A percentile compares a stretch with the other conserved stretches of the same genome.
Evolutionary conservation across 2,113 vertebrate genomes (phyloP).

Genomic region (Tinamus guttatus): DNA sequence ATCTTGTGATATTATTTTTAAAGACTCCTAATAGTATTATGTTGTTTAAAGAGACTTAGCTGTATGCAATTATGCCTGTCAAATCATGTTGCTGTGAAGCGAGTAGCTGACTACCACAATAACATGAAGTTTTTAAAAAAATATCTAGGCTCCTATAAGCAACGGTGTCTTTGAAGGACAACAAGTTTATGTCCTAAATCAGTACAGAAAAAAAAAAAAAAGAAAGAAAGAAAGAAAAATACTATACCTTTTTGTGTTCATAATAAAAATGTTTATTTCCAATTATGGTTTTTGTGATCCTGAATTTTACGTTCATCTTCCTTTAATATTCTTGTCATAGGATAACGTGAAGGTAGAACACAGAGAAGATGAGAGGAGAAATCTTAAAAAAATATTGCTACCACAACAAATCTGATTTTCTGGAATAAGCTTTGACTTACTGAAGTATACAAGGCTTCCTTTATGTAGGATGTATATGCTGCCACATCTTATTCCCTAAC

Average conservation of each 20-base stretch:
- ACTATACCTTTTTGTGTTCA: background rate
- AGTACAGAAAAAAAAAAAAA: background rate
- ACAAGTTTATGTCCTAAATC: background rate
- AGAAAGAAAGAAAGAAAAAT: background rate
- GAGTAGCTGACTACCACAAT: background rate
- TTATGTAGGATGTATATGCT: background rate
- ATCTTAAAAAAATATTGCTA: background rate
- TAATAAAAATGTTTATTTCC: background rate
- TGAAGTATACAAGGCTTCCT: background rate
- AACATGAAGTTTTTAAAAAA: background rate
- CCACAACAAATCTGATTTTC: background rate
- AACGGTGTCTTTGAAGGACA: background rate
- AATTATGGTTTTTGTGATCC: background rate
- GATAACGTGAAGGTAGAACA: background rate
- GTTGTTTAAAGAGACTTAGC: background rate
- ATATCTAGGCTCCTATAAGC: background rate
- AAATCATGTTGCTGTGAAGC: background rate
- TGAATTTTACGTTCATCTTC: background rate
- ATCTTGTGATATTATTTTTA: background rate
- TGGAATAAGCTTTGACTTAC: background rate
- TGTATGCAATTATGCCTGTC: background rate
- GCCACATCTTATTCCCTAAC: background rate
- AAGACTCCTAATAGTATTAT: background rate
- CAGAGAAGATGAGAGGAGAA: background rate
- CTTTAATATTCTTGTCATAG: background rate